Evolutionary conservation across 2,797 vertebrate genomes (phyloP).

Genomic region (Loriculus beryllinus): DNA sequence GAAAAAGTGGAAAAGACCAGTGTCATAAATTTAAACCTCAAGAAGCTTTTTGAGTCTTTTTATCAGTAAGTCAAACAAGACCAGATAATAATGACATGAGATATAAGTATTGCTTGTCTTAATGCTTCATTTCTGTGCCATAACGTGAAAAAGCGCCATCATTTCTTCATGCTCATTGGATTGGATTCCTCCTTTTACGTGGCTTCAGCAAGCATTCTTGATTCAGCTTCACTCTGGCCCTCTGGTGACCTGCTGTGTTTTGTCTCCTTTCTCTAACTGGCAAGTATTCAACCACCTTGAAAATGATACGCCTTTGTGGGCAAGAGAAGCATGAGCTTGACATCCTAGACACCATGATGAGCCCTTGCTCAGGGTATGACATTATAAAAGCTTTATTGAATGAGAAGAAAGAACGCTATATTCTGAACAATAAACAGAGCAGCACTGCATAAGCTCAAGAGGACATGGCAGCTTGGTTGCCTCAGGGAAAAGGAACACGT

Average conservation of each 20-base stretch:
- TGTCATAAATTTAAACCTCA: background rate
- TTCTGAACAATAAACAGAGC: background rate
- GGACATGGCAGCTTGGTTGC: slow-evolving; percentile 23
- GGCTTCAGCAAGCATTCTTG: background rate
- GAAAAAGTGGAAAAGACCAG: background rate
- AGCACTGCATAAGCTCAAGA: slow-evolving; percentile 25
- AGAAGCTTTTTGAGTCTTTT: background rate
- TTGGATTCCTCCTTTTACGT: background rate
- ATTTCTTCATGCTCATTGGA: background rate
- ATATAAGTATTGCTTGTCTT: background rate
- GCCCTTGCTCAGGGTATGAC: background rate
- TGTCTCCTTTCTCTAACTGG: background rate
- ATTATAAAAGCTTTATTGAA: background rate
- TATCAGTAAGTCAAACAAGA: background rate
- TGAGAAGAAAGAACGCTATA: background rate
- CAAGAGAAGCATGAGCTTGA: background rate
- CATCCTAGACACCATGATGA: background rate
- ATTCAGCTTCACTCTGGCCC: background rate
- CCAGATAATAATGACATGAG: background rate
- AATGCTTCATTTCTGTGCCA: background rate
- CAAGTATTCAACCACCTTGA: background rate
- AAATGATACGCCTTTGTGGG: background rate
- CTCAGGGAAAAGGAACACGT: slow-evolving; percentile 22
- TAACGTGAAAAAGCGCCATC: background rate
- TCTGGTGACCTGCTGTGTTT: background rate